These are phyloP conservation scores for Colius striatus DNA, from an alignment of 2,113 vertebrate species.

Conservation along the genomic window DNA sequence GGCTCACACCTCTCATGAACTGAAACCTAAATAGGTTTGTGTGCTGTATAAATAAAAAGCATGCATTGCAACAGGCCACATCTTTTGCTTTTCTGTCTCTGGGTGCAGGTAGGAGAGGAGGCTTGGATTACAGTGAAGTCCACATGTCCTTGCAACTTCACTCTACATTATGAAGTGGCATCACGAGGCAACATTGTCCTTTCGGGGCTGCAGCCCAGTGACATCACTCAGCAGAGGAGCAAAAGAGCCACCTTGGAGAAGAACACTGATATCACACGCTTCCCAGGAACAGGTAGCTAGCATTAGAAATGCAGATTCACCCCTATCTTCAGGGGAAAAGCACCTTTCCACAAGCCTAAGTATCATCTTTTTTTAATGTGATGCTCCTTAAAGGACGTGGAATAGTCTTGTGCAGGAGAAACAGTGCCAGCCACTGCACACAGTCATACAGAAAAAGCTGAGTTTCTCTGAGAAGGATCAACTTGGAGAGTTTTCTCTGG, in stretches of 20 bases:
- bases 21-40: background rate
- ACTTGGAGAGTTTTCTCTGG: background rate
- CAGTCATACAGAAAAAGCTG: background rate
- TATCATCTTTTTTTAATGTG: background rate
- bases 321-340: background rate
- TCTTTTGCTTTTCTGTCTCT: background rate
- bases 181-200: constrained; percentile 90
- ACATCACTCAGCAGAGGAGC: constrained; percentile 76
- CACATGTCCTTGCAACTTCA: constrained; percentile 91
- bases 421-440: background rate
- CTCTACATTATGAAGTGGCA: constrained; percentile 88
- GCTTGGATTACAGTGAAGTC: constrained; percentile 85
- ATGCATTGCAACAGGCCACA: background rate
- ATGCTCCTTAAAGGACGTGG: background rate
- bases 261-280: constrained; percentile 65
- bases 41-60: background rate
- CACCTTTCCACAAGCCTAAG: background rate
- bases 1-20: background rate
- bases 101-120: constrained; percentile 85
- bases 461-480: background rate
- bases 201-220: constrained; percentile 81
- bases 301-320: background rate
- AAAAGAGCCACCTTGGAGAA: constrained; percentile 82
- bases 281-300: constrained; percentile 68
- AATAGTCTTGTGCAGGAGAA: background rate